These are phyloP conservation scores for Erythrocebus patas DNA, from an alignment of 2,113 vertebrate genomes.

Conservation along the genomic window DNA sequence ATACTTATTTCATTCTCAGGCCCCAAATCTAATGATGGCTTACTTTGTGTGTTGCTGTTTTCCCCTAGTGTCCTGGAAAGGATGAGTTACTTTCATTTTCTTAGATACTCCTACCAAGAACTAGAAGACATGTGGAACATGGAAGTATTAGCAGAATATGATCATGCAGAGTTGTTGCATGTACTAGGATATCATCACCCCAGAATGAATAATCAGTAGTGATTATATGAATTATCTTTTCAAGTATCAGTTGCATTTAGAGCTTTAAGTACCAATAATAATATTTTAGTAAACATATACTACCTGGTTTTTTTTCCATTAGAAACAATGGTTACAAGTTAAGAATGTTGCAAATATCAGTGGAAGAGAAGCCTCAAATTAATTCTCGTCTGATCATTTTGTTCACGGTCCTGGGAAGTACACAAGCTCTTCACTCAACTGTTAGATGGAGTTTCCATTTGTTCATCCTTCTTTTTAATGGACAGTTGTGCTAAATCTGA, in stretches of 20 bases:
- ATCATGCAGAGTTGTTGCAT: background rate
- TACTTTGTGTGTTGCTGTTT: background rate
- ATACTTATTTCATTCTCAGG: background rate
- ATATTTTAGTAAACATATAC: background rate
- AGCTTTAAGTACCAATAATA: background rate
- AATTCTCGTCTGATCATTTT: background rate
- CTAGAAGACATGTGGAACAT: background rate
- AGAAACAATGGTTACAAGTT: background rate
- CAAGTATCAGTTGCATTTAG: background rate
- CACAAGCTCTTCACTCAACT: background rate
- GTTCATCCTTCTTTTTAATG: background rate
- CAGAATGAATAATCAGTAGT: background rate
- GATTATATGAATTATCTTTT: background rate
- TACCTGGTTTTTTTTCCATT: background rate
- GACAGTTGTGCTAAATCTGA: background rate
- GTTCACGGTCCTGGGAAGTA: background rate
- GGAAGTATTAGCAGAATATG: background rate
- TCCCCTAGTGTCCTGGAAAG: background rate
- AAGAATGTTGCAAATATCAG: background rate
- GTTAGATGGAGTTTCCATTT: conserved; percentile 1
- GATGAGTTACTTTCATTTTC: background rate
- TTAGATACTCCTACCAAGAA: background rate
- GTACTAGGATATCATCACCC: background rate
- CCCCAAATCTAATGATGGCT: background rate
- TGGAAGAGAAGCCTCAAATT: background rate